Evolutionary conservation across 2,113 vertebrate genomes (phyloP).

Genomic region (Equus przewalskii): DNA sequence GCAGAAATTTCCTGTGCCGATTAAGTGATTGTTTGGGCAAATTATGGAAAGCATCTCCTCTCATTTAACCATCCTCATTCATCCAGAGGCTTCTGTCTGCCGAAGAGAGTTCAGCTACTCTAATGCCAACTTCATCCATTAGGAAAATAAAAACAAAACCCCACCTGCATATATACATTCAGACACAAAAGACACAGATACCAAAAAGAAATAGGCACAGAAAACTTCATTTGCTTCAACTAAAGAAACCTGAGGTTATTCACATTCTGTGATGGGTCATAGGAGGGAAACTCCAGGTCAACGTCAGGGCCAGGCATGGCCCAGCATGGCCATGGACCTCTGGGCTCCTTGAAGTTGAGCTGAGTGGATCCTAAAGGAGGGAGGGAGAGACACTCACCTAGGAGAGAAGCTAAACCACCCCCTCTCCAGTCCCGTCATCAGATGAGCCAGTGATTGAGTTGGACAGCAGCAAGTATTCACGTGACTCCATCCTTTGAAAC

Average conservation of each 20-base stretch:
- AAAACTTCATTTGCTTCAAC: slow-evolving; percentile 87
- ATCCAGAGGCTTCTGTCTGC: slow-evolving; percentile 84
- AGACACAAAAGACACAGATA: not conserved
- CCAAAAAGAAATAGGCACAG: slow-evolving; percentile 87
- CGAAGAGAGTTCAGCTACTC: slow-evolving; percentile 89
- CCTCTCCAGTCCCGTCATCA: not conserved
- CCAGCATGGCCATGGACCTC: not conserved
- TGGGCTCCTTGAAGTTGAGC: no score
- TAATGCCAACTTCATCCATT: slow-evolving; percentile 88
- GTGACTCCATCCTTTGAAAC: not conserved
- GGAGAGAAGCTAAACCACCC: not conserved
- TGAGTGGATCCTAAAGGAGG: not conserved
- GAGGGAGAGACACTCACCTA: not conserved
- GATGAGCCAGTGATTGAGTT: not conserved
- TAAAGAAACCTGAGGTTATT: slow-evolving; percentile 71
- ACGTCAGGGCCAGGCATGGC: not conserved
- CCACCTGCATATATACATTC: slow-evolving; percentile 48
- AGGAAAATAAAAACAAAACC: slow-evolving; percentile 89
- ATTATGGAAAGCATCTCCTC: slow-evolving; percentile 91
- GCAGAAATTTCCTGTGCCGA: slow-evolving; percentile 93
- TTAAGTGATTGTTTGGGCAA: slow-evolving; percentile 98
- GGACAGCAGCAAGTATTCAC: not conserved
- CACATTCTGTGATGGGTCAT: not conserved
- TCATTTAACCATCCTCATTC: slow-evolving; percentile 91
- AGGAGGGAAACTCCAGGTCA: not conserved